Percentiles rank a stretch among this genome's conserved stretches.
phyloP scores from a whole-genome alignment of 2,113 vertebrate genomes.

The Cynopterus brachyotis region DNA sequence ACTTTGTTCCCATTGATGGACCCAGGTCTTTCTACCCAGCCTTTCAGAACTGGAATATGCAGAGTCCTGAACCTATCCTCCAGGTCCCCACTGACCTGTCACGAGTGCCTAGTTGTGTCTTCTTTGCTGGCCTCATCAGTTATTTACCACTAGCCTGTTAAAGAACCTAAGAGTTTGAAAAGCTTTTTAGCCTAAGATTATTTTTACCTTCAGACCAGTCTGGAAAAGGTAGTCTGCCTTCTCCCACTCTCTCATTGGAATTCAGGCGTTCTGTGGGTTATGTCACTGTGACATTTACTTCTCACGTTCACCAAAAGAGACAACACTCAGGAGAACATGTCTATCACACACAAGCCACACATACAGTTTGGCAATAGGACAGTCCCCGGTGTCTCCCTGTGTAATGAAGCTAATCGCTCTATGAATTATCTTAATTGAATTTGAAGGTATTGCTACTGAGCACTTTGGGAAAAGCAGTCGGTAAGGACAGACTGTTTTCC shows the following conservation, averaged over 20 bases:
- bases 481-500: constrained; percentile 16
- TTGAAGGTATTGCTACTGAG: constrained; percentile 51
- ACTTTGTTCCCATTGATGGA: not conserved
- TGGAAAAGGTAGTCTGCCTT: not conserved
- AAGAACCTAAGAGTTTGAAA: not conserved
- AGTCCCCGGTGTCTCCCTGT: not conserved
- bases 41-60: not conserved
- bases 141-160: not conserved
- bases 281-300: not conserved
- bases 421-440: constrained; percentile 73
- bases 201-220: not conserved
- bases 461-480: constrained; percentile 23
- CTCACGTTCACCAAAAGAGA: not conserved
- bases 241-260: not conserved
- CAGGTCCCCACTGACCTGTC: not conserved
- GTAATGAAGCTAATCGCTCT: constrained; percentile 58
- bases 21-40: not conserved
- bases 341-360: not conserved
- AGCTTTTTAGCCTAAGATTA: not conserved
- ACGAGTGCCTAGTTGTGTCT: not conserved
- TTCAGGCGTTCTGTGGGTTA: not conserved
- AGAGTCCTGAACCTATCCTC: not conserved
- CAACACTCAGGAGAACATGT: not conserved
- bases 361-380: not conserved
- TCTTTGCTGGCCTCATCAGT: not conserved